These are phyloP conservation scores for Mastomys natalensis DNA, from an alignment of 2,113 vertebrate species.

Conservation along the genomic window DNA sequence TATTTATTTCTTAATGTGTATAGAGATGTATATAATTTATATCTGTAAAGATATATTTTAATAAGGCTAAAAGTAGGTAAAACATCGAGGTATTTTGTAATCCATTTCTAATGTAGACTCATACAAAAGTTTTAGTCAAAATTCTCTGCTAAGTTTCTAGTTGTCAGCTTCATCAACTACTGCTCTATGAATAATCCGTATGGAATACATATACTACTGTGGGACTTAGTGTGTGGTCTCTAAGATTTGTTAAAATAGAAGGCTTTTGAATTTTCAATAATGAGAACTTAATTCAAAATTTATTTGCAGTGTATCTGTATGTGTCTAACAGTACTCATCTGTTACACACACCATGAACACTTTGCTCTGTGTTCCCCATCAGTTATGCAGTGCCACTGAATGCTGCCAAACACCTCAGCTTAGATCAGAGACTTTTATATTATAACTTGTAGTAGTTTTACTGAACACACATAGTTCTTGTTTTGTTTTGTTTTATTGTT, in stretches of 20 bases:
- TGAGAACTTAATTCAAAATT: not conserved
- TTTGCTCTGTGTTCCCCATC: not conserved
- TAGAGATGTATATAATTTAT: not conserved
- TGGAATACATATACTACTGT: not conserved
- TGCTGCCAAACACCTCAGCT: too few relatives aligned
- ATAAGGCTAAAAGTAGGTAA: not conserved
- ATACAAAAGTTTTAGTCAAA: not conserved
- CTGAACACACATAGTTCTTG: too few relatives aligned
- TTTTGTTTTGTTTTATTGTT: too few relatives aligned
- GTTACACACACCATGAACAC: not conserved
- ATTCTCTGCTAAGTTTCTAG: not conserved
- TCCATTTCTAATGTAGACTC: not conserved
- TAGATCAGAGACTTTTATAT: too few relatives aligned
- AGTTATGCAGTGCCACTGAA: too few relatives aligned
- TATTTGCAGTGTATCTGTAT: not conserved
- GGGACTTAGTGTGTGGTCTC: not conserved
- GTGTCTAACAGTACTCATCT: not conserved
- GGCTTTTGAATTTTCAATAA: not conserved
- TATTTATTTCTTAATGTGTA: not conserved
- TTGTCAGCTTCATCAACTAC: not conserved
- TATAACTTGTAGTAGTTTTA: too few relatives aligned
- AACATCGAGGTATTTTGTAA: not conserved
- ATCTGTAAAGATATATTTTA: not conserved
- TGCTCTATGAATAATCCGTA: not conserved
- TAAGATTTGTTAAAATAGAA: not conserved